These are phyloP conservation scores for Temnothorax nylanderi DNA, from an alignment of 1,140 invertebrate genomes.

Conservation along the genomic window DNA sequence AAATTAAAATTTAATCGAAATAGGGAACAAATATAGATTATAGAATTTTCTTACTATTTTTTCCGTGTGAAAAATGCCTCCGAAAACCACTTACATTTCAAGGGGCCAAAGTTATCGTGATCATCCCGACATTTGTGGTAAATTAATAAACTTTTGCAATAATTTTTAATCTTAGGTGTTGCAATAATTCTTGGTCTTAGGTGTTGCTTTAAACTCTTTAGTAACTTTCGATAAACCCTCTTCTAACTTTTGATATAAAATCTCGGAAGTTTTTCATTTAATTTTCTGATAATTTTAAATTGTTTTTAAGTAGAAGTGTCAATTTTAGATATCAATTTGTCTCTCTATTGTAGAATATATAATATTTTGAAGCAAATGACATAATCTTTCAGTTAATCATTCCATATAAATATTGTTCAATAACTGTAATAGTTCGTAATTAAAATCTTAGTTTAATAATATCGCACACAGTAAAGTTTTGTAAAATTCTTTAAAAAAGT, in stretches of 20 bases:
- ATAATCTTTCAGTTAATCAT: not conserved
- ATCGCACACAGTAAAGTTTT: not conserved
- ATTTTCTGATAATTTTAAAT: not conserved
- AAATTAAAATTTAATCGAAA: no score
- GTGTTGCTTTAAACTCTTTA: not conserved
- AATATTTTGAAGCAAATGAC: not conserved
- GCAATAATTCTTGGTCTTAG: not conserved
- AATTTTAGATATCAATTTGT: conserved; percentile 3
- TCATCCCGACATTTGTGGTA: not conserved
- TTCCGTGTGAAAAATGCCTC: no score
- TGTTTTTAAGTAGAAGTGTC: not conserved
- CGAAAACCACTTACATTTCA: no score
- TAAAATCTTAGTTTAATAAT: not conserved
- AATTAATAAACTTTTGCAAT: not conserved
- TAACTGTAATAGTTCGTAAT: no score
- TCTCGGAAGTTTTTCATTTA: not conserved
- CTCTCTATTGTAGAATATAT: not conserved
- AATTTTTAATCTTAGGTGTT: not conserved
- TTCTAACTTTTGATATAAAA: not conserved
- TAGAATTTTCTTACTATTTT: no score
- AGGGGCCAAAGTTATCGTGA: no score
- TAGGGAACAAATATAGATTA: no score
- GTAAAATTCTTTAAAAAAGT: not conserved
- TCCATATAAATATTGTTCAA: not conserved
- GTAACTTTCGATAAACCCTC: no score